Evolutionary conservation across 2,888 invertebrate species (phyloP).

Genomic region (Listrodromus nycthemerus): DNA sequence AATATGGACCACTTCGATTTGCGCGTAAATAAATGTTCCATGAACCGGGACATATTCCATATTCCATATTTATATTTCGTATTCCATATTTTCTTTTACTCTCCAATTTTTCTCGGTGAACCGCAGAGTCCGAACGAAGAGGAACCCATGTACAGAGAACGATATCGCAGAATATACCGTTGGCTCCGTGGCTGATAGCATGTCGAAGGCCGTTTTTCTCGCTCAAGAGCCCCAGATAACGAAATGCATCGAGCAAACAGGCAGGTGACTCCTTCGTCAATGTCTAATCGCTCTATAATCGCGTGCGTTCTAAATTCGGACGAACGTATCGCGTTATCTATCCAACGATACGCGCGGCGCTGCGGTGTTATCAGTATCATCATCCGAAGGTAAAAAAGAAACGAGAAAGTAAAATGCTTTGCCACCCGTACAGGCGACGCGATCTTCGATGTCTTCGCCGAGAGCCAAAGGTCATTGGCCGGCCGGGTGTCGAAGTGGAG

Average conservation of each 20-base stretch:
- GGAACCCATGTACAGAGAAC: not conserved
- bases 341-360: not conserved
- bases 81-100: too few relatives aligned
- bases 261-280: conserved; percentile 6
- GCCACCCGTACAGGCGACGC: conserved; percentile 23
- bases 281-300: not conserved
- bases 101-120: too few relatives aligned
- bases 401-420: conserved; percentile 3
- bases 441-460: conserved; percentile 49
- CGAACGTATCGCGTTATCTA: not conserved
- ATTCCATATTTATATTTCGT: too few relatives aligned
- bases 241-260: conserved; percentile 10
- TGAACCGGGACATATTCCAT: too few relatives aligned
- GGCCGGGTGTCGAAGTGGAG: conserved; percentile 29
- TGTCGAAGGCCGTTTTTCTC: conserved; percentile 14
- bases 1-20: too few relatives aligned
- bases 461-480: conserved; percentile 39
- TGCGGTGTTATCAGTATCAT: not conserved
- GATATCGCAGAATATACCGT: not conserved
- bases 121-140: not conserved
- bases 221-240: not conserved
- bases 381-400: not conserved
- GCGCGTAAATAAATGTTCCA: too few relatives aligned
- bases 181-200: not conserved
- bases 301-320: conserved; percentile 7